These are phyloP conservation scores for Ellobium chinense DNA, from an alignment of 2,888 invertebrate genomes.

Conservation along the genomic window DNA sequence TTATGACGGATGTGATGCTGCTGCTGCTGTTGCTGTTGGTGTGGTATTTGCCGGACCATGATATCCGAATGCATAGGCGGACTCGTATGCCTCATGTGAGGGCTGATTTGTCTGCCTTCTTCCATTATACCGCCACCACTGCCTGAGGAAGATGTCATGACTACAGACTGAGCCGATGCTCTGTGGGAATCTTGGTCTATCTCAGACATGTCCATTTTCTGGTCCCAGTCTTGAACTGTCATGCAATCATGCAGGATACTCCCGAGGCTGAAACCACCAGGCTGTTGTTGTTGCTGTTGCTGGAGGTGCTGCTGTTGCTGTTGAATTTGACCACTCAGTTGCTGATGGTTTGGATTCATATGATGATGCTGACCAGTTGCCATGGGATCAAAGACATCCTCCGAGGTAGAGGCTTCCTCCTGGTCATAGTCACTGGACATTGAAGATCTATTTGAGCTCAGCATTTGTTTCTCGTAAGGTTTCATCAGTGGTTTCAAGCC, in stretches of 20 bases:
- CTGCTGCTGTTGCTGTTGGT: too few relatives aligned
- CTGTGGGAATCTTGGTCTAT: background rate
- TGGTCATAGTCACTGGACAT: constrained; percentile 41
- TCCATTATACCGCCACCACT: background rate
- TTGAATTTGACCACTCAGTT: constrained; percentile 14
- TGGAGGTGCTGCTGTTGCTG: background rate
- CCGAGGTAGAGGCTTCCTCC: constrained; percentile 21
- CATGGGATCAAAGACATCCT: constrained; percentile 31
- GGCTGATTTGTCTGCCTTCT: background rate
- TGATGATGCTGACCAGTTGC: background rate
- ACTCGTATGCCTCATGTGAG: constrained; percentile 12
- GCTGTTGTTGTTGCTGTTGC: constrained; percentile 8
- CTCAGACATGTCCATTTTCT: constrained; percentile 11
- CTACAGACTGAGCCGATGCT: background rate
- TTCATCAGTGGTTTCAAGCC: constrained; percentile 12
- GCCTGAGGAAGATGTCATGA: background rate
- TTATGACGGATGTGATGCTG: too few relatives aligned
- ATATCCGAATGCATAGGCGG: constrained; percentile 12
- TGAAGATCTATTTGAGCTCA: constrained; percentile 25
- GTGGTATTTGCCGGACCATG: background rate
- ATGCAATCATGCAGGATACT: constrained; percentile 43
- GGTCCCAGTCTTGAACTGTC: constrained; percentile 48
- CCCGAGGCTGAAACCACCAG: constrained; percentile 33
- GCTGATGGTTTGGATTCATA: constrained; percentile 13
- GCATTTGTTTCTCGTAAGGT: constrained; percentile 15